phyloP scores from a whole-genome alignment of 1,140 invertebrate genomes.

The Trigoniulus corallinus region DNA sequence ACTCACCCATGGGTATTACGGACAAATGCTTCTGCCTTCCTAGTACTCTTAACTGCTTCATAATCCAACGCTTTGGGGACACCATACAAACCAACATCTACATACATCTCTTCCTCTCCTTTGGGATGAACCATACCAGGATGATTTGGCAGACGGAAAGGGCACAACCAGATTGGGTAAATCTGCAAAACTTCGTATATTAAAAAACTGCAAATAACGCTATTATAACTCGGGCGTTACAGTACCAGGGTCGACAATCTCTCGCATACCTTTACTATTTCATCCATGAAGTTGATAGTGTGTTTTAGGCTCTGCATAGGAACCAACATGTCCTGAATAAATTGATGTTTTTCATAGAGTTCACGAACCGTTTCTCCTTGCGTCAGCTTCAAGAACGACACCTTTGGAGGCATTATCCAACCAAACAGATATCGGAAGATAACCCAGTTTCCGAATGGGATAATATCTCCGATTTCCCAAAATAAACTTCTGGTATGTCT shows the following conservation, averaged over 20 bases:
- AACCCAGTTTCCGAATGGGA: slow-evolving; percentile 64
- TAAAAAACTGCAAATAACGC: not conserved
- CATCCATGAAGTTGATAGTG: slow-evolving; percentile 44
- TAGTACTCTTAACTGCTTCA: slow-evolving; percentile 44
- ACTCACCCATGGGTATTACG: slow-evolving; percentile 45
- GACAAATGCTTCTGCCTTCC: slow-evolving; percentile 52
- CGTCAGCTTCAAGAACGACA: slow-evolving; percentile 63
- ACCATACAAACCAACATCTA: slow-evolving; percentile 65
- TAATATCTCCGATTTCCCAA: slow-evolving; percentile 70
- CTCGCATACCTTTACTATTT: slow-evolving; percentile 41
- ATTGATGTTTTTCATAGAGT: slow-evolving; percentile 57
- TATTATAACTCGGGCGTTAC: too few species aligned
- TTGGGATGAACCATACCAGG: slow-evolving; percentile 51
- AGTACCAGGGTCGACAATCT: not conserved
- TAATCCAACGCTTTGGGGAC: slow-evolving; percentile 43
- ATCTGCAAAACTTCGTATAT: slow-evolving; percentile 30
- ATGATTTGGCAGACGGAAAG: slow-evolving; percentile 46
- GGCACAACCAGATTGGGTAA: slow-evolving; percentile 71
- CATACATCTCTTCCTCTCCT: slow-evolving; percentile 41
- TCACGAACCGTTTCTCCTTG: slow-evolving; percentile 51
- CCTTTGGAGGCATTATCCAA: slow-evolving; percentile 66
- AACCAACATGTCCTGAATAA: slow-evolving; percentile 72
- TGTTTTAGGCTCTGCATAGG: slow-evolving; percentile 43
- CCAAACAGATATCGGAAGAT: slow-evolving; percentile 55
- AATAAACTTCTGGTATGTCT: slow-evolving; percentile 61